Percentiles rank a stretch among this genome's conserved stretches.
Conservation (phyloP, 2,888 invertebrate genomes). For the Lochmaea capreae region DNA sequence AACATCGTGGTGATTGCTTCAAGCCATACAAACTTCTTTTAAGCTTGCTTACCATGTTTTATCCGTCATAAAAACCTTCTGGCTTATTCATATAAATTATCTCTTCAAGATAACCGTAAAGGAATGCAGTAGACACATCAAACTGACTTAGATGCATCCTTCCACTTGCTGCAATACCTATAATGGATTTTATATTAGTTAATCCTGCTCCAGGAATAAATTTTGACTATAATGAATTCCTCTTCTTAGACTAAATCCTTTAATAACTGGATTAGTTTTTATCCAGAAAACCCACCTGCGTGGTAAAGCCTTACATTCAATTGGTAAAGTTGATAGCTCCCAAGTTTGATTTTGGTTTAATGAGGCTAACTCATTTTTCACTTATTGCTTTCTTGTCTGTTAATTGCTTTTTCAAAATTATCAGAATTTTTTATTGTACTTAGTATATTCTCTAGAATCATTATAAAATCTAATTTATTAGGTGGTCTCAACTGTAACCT, state of each 20-base stretch:
- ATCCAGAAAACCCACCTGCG: constrained; percentile 53
- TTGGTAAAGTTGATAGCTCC: constrained; percentile 42
- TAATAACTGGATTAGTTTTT: constrained; percentile 54
- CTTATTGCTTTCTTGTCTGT: constrained; percentile 37
- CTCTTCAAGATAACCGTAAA: constrained; percentile 36
- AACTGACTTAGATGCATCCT: constrained; percentile 50
- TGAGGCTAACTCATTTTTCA: constrained; percentile 53
- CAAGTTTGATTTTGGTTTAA: constrained; percentile 55
- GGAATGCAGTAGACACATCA: constrained; percentile 51
- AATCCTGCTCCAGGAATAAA: constrained; percentile 43
- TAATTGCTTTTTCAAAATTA: constrained; percentile 35
- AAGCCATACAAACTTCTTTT: background rate
- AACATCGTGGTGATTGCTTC: background rate
- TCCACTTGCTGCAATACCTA: constrained; percentile 46
- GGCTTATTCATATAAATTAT: constrained; percentile 45
- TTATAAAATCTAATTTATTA: background rate
- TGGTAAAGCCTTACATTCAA: constrained; percentile 47
- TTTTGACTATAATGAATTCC: constrained; percentile 50
- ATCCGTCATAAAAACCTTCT: background rate
- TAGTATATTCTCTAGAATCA: too few species aligned
- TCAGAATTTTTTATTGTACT: background rate
- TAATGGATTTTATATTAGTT: constrained; percentile 48
- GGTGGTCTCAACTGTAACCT: background rate
- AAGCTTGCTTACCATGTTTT: background rate
- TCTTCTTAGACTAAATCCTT: constrained; percentile 47